A percentile compares a stretch with the other conserved stretches of the same genome.
Evolutionary conservation across 2,113 vertebrate genomes (phyloP).

Genomic region (Tapirus terrestris): DNA sequence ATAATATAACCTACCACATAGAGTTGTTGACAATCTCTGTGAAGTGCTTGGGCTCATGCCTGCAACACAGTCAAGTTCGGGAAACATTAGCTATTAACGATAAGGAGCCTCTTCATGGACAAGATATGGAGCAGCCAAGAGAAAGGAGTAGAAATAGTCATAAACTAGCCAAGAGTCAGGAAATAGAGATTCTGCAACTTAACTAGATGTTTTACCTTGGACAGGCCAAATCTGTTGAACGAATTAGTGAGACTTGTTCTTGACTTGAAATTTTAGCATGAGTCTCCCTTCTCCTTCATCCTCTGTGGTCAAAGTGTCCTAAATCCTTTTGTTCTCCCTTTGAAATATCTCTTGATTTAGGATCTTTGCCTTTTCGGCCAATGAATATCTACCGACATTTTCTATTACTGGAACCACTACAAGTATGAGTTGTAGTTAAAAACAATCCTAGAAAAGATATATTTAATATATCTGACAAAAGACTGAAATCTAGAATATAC

Average conservation of each 20-base stretch:
- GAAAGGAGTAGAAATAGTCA: not conserved
- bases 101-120: not conserved
- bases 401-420: not conserved
- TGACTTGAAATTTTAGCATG: not conserved
- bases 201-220: not conserved
- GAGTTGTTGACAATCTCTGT: not conserved
- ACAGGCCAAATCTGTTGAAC: not conserved
- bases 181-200: not conserved
- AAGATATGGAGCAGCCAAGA: not conserved
- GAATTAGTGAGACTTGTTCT: not conserved
- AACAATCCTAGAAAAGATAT: not conserved
- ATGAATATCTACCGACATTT: not conserved
- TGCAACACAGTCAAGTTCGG: not conserved
- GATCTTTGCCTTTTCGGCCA: not conserved
- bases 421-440: not conserved
- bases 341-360: conserved; percentile 8
- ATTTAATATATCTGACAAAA: not conserved
- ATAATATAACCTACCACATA: not conserved
- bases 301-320: not conserved
- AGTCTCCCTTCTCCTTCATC: not conserved
- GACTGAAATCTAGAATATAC: not conserved
- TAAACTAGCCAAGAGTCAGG: not conserved
- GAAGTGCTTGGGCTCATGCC: not conserved
- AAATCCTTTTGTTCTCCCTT: not conserved
- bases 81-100: not conserved